Conservation (phyloP, 2,888 invertebrate species). For the Apotomis capreana region DNA sequence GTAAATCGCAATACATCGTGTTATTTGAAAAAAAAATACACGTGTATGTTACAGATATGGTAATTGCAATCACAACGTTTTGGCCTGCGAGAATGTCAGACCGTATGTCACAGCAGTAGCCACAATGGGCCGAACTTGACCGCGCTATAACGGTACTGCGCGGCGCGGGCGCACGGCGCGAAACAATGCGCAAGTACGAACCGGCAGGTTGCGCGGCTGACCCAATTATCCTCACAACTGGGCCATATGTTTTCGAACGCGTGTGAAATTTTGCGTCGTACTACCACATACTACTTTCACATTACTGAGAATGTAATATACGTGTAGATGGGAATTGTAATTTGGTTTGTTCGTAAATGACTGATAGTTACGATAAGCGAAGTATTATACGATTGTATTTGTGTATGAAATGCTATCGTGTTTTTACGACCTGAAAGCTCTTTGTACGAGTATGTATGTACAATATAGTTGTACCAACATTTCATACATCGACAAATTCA, state of each 20-base stretch:
- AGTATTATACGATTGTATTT: background rate
- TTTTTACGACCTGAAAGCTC: too few species aligned
- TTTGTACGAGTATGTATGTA: too few species aligned
- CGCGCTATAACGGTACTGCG: constrained; percentile 77
- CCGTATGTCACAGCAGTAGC: constrained; percentile 64
- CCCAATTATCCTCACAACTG: constrained; percentile 77
- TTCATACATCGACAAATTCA: too few species aligned
- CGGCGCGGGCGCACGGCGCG: constrained; percentile 59
- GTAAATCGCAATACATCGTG: constrained; percentile 45
- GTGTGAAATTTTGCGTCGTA: constrained; percentile 69
- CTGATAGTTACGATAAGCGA: background rate
- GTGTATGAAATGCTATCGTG: background rate
- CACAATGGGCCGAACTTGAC: constrained; percentile 79
- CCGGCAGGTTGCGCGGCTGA: constrained; percentile 80
- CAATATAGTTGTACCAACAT: too few species aligned
- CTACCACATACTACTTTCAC: constrained; percentile 63
- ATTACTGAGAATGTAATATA: constrained; percentile 19
- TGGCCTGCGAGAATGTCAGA: constrained; percentile 46
- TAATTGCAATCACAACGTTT: constrained; percentile 14
- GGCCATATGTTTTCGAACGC: constrained; percentile 72
- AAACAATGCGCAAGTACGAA: constrained; percentile 74
- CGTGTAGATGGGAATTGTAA: constrained; percentile 5
- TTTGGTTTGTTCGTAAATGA: constrained; percentile 12
- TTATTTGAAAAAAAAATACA: background rate
- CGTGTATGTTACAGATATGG: background rate